Evolutionary conservation across 2,113 vertebrate species (phyloP), one percentile per base, ranked within the genome.

Genomic region (Daubentonia madagascariensis): DNA sequence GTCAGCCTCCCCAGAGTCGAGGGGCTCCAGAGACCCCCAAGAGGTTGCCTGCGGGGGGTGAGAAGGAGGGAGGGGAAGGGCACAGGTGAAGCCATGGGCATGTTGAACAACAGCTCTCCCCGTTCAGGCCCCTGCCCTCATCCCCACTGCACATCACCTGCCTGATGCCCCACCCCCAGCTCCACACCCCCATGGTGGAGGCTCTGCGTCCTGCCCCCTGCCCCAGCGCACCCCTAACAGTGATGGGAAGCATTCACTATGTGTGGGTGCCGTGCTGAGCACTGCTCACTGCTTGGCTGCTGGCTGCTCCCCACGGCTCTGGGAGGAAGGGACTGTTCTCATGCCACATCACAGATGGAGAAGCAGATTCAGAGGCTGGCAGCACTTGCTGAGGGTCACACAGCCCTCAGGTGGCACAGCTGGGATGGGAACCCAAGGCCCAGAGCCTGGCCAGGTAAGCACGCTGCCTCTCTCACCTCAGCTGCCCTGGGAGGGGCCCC

Each of bases 221-320:
- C 10, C 48, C 81, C 17, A 0, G 28, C 0, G 16, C 14, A 6
- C 50, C 70, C 40, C 6, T 67, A 18, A 20, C 2, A 23, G 48
- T 3, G 28, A 43, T 0, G 3, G 3, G 20, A 17, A 28, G 35
- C 45, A 1, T 37, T 68, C 25, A 18, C 32, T 11, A 3, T 0
- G 28, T 23, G 45, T n/a, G n/a, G 35, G 43, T 1, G 25, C 52
- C 3, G 1, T 0, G 6, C 50, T 12, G 4, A 7, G 35, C 10
- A 8, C 0, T 1, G 17, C 43, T 40, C 40, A 9, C 8, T 3
- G 20, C 73, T 61, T 6, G 63, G 68, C 57, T 12, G 4, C 59
- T 11, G 40, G n/a, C 28, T 8, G 13, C 57, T 48, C 20, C 35
- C 68, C 2, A 0, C 0, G 22, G 23, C 45, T 28, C 50, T 4